Conservation (phyloP, 92 coral and sea anemone species). For the Parazoanthus atlanticus region DNA sequence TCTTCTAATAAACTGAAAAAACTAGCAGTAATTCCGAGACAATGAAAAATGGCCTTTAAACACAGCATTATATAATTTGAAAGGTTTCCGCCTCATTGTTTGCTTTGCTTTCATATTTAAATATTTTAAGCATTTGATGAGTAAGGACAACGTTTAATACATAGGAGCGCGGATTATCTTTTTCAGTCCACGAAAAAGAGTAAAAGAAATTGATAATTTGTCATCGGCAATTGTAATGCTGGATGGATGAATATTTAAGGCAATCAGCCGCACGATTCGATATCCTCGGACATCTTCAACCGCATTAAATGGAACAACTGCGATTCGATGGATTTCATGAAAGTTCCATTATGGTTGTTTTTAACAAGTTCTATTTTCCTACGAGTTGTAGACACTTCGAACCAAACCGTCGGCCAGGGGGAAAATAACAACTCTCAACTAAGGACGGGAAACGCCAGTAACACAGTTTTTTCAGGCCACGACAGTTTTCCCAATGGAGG, state of each 20-base stretch:
- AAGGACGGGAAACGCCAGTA: neutral
- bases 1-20: neutral
- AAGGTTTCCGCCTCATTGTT: neutral
- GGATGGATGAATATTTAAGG: neutral
- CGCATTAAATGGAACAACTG: constrained; percentile 14
- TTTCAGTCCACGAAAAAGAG: neutral
- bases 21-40: neutral
- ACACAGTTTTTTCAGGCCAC: neutral
- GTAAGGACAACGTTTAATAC: neutral
- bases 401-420: neutral
- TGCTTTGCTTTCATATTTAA: neutral
- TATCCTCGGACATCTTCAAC: neutral
- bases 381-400: neutral
- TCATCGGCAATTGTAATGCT: neutral
- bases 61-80: neutral
- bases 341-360: neutral
- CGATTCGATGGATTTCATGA: neutral
- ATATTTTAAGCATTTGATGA: neutral
- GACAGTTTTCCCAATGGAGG: constrained; percentile 6
- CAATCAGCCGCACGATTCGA: neutral
- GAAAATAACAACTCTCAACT: neutral
- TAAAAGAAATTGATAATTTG: neutral
- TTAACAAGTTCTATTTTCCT: neutral
- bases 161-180: neutral
- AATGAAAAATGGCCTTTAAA: neutral